Evolutionary conservation across 2,888 invertebrate species (phyloP).

Genomic region (Diarsia mendica): DNA sequence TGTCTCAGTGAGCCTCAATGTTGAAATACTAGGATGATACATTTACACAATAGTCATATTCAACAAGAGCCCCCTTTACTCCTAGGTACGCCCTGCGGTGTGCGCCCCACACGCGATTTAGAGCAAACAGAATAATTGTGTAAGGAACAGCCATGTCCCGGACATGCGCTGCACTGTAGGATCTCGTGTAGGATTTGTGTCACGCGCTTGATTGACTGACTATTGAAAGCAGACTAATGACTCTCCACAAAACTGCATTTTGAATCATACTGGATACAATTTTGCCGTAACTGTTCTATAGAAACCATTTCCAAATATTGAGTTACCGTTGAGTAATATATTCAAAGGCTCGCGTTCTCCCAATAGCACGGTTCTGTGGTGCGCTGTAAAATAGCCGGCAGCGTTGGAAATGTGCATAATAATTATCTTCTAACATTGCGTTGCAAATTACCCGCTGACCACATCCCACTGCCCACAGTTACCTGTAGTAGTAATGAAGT

Average conservation of each 20-base stretch:
- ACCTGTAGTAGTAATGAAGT: not conserved
- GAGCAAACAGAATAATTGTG: not conserved
- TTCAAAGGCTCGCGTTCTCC: not conserved
- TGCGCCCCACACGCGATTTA: not conserved
- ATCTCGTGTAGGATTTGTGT: not conserved
- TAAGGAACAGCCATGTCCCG: not conserved
- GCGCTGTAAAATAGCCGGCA: not conserved
- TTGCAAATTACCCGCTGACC: not conserved
- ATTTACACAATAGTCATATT: not conserved
- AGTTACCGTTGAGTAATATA: not conserved
- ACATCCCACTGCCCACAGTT: not conserved
- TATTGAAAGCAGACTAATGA: not conserved
- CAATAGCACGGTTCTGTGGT: not conserved
- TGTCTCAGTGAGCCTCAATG: not conserved
- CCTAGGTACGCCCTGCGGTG: not conserved
- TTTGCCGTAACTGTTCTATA: not conserved
- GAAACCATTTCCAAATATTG: not conserved
- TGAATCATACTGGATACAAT: not conserved
- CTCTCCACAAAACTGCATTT: not conserved
- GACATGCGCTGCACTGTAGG: not conserved
- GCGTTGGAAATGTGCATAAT: slow-evolving; percentile 7
- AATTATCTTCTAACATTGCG: not conserved
- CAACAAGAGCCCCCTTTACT: not conserved
- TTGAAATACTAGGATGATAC: not conserved
- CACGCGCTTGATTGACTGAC: not conserved